Evolutionary conservation across 2,113 vertebrate species (phyloP).

Genomic region (Origma solitaria): DNA sequence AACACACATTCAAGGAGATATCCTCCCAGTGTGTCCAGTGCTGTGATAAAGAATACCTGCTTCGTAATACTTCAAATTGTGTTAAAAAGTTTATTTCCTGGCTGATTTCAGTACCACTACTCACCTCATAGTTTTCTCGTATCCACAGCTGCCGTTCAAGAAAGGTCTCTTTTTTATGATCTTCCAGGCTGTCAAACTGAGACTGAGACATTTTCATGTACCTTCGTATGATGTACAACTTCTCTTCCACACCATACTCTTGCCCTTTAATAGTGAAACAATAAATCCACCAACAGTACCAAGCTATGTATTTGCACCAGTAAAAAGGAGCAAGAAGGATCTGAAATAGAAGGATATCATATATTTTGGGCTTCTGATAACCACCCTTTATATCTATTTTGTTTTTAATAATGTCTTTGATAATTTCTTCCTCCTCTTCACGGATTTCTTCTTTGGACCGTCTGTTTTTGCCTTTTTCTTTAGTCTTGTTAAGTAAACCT

Average conservation of each 20-base stretch:
- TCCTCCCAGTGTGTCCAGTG: neutral
- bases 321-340: slow-evolving; percentile 87
- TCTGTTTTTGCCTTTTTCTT: slow-evolving; percentile 91
- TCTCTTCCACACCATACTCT: slow-evolving; percentile 89
- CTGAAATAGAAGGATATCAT: slow-evolving; percentile 90
- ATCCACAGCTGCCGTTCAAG: slow-evolving; percentile 88
- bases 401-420: slow-evolving; percentile 95
- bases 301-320: slow-evolving; percentile 78
- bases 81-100: neutral
- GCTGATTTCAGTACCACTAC: neutral
- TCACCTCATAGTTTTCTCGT: slow-evolving; percentile 90
- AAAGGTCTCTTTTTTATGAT: slow-evolving; percentile 78
- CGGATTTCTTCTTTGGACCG: slow-evolving; percentile 93
- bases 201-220: slow-evolving; percentile 93
- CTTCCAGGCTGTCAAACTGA: slow-evolving; percentile 93
- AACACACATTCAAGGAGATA: neutral
- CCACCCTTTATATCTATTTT: slow-evolving; percentile 98
- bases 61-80: neutral
- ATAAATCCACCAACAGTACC: slow-evolving; percentile 90
- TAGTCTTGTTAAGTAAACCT: slow-evolving; percentile 89
- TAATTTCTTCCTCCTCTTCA: slow-evolving; percentile 93
- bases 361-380: slow-evolving; percentile 92
- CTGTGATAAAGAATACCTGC: neutral
- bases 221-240: slow-evolving; percentile 89
- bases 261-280: slow-evolving; percentile 86